A percentile compares a stretch with the other conserved stretches of the same genome.
These are phyloP conservation scores for Siniperca obscura DNA, from an alignment of 2,797 vertebrate species.

Conservation along the genomic window DNA sequence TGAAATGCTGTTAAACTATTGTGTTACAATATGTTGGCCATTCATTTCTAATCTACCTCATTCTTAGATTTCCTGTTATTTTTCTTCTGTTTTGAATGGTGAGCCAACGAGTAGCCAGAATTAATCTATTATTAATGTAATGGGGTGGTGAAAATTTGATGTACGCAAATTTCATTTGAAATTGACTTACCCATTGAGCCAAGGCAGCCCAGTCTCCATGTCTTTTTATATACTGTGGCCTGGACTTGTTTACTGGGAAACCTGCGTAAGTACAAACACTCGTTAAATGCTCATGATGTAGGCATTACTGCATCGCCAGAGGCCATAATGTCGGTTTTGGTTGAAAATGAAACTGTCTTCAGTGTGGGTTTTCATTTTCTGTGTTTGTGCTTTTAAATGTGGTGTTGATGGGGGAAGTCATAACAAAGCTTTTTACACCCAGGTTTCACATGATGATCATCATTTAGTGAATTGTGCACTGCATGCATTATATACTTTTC, in stretches of 20 bases:
- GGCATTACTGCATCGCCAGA: conserved; percentile 21
- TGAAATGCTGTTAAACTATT: neutral
- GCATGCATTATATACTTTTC: neutral
- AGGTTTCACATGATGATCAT: neutral
- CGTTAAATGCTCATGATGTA: conserved; percentile 54
- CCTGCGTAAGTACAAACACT: conserved; percentile 55
- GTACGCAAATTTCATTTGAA: conserved; percentile 41
- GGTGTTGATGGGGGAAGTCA: conserved; percentile 26
- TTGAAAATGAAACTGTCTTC: conserved; percentile 32
- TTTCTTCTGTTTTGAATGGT: neutral
- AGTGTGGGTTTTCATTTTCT: conserved; percentile 39
- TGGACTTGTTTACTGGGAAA: conserved; percentile 51
- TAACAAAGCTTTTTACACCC: conserved; percentile 26
- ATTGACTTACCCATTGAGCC: conserved; percentile 28
- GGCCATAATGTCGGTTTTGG: conserved; percentile 25
- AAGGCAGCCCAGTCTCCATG: conserved; percentile 17
- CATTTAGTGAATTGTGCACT: neutral
- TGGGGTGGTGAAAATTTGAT: conserved; percentile 16
- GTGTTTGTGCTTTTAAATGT: conserved; percentile 34
- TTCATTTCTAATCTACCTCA: conserved; percentile 22
- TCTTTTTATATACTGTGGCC: conserved; percentile 48
- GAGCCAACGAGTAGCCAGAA: conserved; percentile 12
- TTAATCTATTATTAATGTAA: conserved; percentile 12
- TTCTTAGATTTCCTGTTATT: conserved; percentile 1
- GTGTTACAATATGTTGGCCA: neutral